Conservation (phyloP, 1,140 invertebrate genomes). For the Acromyrmex charruanus region DNA sequence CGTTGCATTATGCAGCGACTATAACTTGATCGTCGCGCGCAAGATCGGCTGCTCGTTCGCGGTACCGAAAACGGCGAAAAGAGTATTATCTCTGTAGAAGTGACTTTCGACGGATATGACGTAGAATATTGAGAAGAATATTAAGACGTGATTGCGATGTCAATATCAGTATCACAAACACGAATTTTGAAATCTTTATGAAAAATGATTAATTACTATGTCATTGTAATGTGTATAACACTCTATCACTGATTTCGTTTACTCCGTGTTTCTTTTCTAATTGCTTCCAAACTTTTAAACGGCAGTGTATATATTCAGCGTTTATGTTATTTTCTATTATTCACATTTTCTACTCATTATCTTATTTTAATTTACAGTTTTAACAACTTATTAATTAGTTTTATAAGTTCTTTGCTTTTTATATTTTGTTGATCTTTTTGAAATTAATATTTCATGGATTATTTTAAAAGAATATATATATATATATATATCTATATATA, state of each 20-base stretch:
- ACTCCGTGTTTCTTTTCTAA: no score
- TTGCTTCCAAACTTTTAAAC: no score
- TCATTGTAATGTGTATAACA: background rate
- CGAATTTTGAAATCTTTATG: background rate
- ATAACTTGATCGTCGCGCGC: conserved; percentile 36
- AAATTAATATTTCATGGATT: background rate
- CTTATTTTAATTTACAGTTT: background rate
- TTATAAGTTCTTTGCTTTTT: background rate
- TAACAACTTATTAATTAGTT: conserved; percentile 4
- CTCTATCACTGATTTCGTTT: no score
- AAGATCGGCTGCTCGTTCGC: conserved; percentile 37
- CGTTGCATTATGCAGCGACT: conserved; percentile 53
- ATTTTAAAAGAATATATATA: background rate
- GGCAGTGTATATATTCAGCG: background rate
- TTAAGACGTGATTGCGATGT: background rate
- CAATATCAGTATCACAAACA: background rate
- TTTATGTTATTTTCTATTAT: background rate
- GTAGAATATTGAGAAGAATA: background rate
- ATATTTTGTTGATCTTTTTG: background rate
- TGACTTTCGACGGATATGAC: background rate
- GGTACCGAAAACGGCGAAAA: conserved; percentile 40
- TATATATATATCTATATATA: no score
- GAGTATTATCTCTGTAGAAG: background rate
- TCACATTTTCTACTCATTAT: conserved; percentile 3
- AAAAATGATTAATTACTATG: background rate